Evolutionary conservation across 2,797 vertebrate species (phyloP), one percentile per base, ranked within the genome.

Genomic region (Trachurus trachurus): DNA sequence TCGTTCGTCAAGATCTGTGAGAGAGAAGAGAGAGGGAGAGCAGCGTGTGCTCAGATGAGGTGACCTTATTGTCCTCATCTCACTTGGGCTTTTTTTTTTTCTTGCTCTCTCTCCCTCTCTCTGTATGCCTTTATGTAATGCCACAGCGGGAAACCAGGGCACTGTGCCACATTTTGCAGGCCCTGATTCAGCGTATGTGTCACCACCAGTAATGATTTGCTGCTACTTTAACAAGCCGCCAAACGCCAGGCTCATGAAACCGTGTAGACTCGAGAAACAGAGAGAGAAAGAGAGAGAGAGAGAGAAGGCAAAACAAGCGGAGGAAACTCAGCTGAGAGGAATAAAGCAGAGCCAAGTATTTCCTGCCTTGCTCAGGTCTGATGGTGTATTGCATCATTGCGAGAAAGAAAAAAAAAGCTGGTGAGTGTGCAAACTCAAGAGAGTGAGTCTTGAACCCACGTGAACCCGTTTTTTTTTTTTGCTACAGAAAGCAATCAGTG

Each of bases 131-230:
- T 87, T 83, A 83, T 74, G 81, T 53, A 88, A 93, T 11, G 17
- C 52, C 52, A 22, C 72, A 21, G 79, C 9, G 54, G 63, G 87
- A 83, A 93, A 90, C 31, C 63, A 78, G 90, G 90, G 89, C 92
- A 89, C 90, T 89, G 90, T 86, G 88, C 91, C 90, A 90, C 87
- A 26, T 61, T 73, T 64, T 0, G 9, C 49, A 9, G 56, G 69
- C 65, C 82, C 82, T 87, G 85, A 92, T 71, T 92, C 89, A 79
- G 86, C 85, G 5, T 17, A 52, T 49, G 66, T 60, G 73, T 83
- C 89, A 91, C 88, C 89, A 85, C 88, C 89, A 85, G 83, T 42
- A 56, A 62, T 47, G 83, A 88, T 84, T 64, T 26, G 75, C 66
- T 64, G 45, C 67, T 34, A 6, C 31, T 34, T 52, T 39, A 61